phyloP scores from a whole-genome alignment of 2,888 invertebrate genomes.

The Dascillus cervinus region DNA sequence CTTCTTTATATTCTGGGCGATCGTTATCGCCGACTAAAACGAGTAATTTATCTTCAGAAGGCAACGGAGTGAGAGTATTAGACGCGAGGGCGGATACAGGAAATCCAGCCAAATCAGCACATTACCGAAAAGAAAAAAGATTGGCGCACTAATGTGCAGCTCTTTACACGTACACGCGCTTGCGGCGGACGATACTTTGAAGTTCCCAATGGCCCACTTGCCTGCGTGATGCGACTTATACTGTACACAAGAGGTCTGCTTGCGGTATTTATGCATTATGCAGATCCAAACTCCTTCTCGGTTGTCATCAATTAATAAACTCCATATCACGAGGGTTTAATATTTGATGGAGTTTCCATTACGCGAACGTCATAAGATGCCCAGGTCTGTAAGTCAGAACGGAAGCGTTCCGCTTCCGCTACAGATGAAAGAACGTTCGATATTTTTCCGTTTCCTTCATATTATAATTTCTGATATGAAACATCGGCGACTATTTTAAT shows the following conservation, averaged over 20 bases:
- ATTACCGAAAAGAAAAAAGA: conserved; percentile 30
- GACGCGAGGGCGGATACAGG: conserved; percentile 29
- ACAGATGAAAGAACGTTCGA: too few relatives aligned
- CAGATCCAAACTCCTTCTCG: conserved; percentile 35
- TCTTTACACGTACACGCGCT: conserved; percentile 18
- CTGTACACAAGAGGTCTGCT: conserved; percentile 19
- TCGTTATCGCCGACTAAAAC: conserved; percentile 38
- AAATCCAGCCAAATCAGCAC: conserved; percentile 35
- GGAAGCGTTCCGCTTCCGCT: too few relatives aligned
- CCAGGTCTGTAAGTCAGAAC: conserved; percentile 15
- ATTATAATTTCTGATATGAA: too few relatives aligned
- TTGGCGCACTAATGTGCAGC: conserved; percentile 26
- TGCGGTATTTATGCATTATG: conserved; percentile 36
- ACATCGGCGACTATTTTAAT: too few relatives aligned
- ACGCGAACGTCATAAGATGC: conserved; percentile 15
- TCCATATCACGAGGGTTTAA: conserved; percentile 44
- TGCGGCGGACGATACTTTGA: conserved; percentile 13
- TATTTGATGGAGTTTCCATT: conserved; percentile 43
- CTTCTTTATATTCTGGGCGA: conserved; percentile 36
- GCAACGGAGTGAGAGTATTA: conserved; percentile 30
- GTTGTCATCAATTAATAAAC: conserved; percentile 47
- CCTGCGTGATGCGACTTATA: conserved; percentile 24
- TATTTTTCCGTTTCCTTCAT: too few relatives aligned
- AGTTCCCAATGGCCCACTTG: conserved; percentile 29
- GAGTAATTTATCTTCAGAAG: conserved; percentile 39